Percentiles rank a stretch among this genome's conserved stretches.
These are phyloP conservation scores for Aselliscus stoliczkanus DNA, from an alignment of 2,797 vertebrate genomes.

Conservation along the genomic window DNA sequence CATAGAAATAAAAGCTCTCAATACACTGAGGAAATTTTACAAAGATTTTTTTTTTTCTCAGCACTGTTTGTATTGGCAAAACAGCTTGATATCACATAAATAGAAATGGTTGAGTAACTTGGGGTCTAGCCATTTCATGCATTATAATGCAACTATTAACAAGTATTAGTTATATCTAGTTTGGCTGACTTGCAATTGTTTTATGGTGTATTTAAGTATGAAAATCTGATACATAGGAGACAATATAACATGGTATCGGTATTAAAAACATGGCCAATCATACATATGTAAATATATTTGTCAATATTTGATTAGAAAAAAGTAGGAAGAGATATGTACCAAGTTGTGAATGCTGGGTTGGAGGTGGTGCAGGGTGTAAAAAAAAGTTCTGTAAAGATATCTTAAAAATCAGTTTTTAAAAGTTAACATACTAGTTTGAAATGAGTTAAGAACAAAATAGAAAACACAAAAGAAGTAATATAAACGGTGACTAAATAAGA, in stretches of 20 bases:
- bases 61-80: neutral
- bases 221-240: neutral
- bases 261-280: neutral
- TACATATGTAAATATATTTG: neutral
- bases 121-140: neutral
- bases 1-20: neutral
- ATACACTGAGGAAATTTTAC: neutral
- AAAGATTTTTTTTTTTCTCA: neutral
- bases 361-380: neutral
- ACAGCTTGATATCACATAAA: neutral
- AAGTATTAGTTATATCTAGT: neutral
- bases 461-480: neutral
- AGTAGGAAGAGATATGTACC: neutral
- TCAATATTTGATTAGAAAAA: constrained; percentile 12
- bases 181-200: neutral
- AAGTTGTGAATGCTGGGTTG: neutral
- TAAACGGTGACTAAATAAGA: neutral
- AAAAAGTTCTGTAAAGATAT: neutral
- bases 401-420: neutral
- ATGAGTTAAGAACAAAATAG: neutral
- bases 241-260: neutral
- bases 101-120: neutral
- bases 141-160: neutral
- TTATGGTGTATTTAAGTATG: neutral
- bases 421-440: neutral